phyloP scores from a whole-genome alignment of 1,140 invertebrate genomes.

The Vollenhovia emeryi region DNA sequence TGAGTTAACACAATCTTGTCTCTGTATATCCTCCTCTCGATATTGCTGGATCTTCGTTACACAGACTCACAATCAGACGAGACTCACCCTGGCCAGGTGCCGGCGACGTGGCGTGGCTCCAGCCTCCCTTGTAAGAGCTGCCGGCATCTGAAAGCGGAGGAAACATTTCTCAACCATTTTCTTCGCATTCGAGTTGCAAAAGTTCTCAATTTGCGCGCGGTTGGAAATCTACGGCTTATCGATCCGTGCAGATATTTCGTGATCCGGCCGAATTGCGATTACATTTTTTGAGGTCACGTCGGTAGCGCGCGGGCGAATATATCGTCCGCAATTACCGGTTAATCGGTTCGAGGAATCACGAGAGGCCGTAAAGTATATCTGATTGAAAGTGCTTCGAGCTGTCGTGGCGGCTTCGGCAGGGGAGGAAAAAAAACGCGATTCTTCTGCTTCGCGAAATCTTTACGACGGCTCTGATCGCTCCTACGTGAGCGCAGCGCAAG shows the following conservation, averaged over 20 bases:
- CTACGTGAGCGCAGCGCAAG: neutral
- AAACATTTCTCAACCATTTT: neutral
- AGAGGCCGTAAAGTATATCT: slow-evolving; percentile 67
- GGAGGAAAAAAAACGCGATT: slow-evolving; percentile 34
- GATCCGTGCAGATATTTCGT: slow-evolving; percentile 23
- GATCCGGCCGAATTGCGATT: slow-evolving; percentile 48
- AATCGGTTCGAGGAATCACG: slow-evolving; percentile 67
- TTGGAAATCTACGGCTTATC: slow-evolving; percentile 28
- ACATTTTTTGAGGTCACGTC: slow-evolving; percentile 68
- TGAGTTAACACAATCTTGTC: neutral
- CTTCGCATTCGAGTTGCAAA: neutral
- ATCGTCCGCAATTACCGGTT: slow-evolving; percentile 67
- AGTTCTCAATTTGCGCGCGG: slow-evolving; percentile 3
- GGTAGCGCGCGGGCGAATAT: slow-evolving; percentile 58
- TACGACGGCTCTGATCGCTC: slow-evolving; percentile 43
- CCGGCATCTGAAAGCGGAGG: slow-evolving; percentile 85
- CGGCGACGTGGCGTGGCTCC: slow-evolving; percentile 88
- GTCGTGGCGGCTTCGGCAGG: neutral
- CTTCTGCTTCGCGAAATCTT: slow-evolving; percentile 60
- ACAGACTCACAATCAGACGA: neutral
- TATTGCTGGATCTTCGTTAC: neutral
- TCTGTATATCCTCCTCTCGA: neutral
- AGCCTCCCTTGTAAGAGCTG: slow-evolving; percentile 89
- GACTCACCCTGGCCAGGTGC: slow-evolving; percentile 84
- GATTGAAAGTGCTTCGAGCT: slow-evolving; percentile 49